Conservation (phyloP, 2,888 invertebrate species). For the Tiphia femorata region DNA sequence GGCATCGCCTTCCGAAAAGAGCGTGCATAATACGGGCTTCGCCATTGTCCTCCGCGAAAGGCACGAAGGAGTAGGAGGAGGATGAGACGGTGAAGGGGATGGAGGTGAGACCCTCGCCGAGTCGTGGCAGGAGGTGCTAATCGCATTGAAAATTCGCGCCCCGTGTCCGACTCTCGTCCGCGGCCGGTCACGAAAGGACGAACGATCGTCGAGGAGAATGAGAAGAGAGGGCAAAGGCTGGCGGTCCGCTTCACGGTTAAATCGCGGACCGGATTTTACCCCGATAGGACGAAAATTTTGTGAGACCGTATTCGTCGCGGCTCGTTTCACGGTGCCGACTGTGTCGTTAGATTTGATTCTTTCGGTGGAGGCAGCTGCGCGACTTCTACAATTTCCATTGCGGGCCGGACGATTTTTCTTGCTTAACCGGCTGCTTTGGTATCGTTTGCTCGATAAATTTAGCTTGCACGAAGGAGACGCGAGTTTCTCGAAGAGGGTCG, state of each 20-base stretch:
- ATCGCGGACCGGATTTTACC: slow-evolving; percentile 28
- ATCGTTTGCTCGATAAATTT: too few relatives aligned
- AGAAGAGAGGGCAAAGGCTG: slow-evolving; percentile 8
- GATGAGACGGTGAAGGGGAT: background rate
- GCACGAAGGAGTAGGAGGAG: slow-evolving; percentile 15
- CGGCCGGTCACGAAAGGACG: slow-evolving; percentile 23
- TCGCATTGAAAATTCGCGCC: slow-evolving; percentile 55
- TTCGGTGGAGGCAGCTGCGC: slow-evolving; percentile 23
- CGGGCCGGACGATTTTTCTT: too few relatives aligned
- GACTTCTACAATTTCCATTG: too few relatives aligned
- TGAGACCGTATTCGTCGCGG: slow-evolving; percentile 12
- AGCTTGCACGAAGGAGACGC: too few relatives aligned
- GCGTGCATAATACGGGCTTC: slow-evolving; percentile 52
- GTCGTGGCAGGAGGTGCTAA: slow-evolving; percentile 40
- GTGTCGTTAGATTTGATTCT: slow-evolving; percentile 16
- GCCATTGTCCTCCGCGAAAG: slow-evolving; percentile 49
- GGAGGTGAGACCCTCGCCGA: too few relatives aligned
- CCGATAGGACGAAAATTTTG: slow-evolving; percentile 8
- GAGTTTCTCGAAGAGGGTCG: too few relatives aligned
- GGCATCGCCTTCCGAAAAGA: slow-evolving; percentile 48
- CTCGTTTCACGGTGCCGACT: slow-evolving; percentile 11
- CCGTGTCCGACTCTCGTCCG: slow-evolving; percentile 43
- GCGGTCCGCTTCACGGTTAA: slow-evolving; percentile 37
- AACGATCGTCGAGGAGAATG: slow-evolving; percentile 16
- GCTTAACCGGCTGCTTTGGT: background rate